Base-by-base conservation (phyloP, 2,888 invertebrate genomes). In the Camponotus fellah region DNA sequence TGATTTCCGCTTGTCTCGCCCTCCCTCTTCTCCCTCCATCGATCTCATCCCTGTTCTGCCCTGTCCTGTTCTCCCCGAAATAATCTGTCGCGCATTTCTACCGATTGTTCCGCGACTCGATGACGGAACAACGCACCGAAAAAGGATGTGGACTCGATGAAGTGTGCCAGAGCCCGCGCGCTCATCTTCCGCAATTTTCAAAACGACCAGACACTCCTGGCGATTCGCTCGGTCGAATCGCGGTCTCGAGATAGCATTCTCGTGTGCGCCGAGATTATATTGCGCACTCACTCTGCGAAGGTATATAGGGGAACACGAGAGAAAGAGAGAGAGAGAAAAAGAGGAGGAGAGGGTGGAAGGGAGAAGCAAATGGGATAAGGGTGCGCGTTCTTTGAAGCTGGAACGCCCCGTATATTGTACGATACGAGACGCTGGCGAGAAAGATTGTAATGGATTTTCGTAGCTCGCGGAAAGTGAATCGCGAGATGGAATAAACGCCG, bases 1-100 rank as follows among this genome's bases (percentile, higher is more conserved):
- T 85, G 87, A 87, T 86, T 86, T 85, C 79, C 66, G 21, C 66
- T 76, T 40, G 71, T 79, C n/a, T 43, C 81, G 56, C 77, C 26
- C 43, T 58, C 68, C 68, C 46, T 37, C 46, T 3, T 12, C 14
- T 8, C 8, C 53, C n/a, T n/a, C 53, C 17, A 5, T 53, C 69
- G 64, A n/a, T 68, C 71, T 49, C 64, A 14, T 21, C 40, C 53
- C 34, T 46, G 46, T n/a, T 56, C 49, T 37, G n/a, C 8, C 9
- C 21, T 46, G 60, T 64, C 62, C 58, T 69, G 74, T 6, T 21
- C 37, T 64, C 66, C 62, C 58, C 72, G 77, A 65, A 75, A 72
- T 82, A 83, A 85, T 83, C 77, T 66, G 82, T 79, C 76, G 80
- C 62, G 49, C 49, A 68, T 79, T 83, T 82, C 56, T 75, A 32